Evolutionary conservation across 30 jellyfish, hydroid and myxozoan species (phyloP).

Genomic region (Turritopsis dohrnii): DNA sequence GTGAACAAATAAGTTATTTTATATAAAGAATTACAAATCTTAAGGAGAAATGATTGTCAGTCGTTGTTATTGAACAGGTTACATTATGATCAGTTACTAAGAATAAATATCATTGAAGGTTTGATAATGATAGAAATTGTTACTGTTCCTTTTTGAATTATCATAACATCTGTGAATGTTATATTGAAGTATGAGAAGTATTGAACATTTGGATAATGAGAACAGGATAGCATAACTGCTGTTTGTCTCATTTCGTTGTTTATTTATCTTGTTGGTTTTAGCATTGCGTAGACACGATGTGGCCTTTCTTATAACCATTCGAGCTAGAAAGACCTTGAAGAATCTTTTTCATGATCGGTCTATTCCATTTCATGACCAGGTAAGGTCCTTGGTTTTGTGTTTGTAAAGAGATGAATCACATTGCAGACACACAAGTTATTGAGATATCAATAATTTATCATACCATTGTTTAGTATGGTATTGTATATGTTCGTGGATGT

Average conservation of each 20-base stretch:
- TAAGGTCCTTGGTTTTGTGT: constrained; percentile 7
- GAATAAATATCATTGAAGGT: too few species aligned
- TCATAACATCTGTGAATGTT: too few species aligned
- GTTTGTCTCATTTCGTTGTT: not conserved
- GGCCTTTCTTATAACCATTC: constrained; percentile 58
- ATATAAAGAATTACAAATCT: too few species aligned
- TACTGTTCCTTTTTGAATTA: too few species aligned
- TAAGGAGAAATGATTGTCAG: too few species aligned
- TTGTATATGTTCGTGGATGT: constrained; percentile 87
- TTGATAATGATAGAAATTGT: too few species aligned
- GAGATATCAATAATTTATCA: not conserved
- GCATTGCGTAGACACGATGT: constrained; percentile 95
- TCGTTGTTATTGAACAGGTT: too few species aligned
- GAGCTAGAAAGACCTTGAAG: constrained; percentile 43
- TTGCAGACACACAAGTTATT: constrained; percentile 29
- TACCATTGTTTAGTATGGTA: constrained; percentile 58
- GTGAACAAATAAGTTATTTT: too few species aligned
- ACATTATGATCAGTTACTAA: too few species aligned
- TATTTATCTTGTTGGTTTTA: constrained; percentile 7
- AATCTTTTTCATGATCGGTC: constrained; percentile 47
- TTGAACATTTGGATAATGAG: not conserved
- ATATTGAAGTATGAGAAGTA: not conserved
- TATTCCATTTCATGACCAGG: constrained; percentile 88
- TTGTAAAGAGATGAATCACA: not conserved
- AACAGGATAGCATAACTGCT: not conserved